A percentile compares a stretch with the other conserved stretches of the same genome.
phyloP scores from a whole-genome alignment of 2,797 vertebrate species.

The Lutjanus argentimaculatus region DNA sequence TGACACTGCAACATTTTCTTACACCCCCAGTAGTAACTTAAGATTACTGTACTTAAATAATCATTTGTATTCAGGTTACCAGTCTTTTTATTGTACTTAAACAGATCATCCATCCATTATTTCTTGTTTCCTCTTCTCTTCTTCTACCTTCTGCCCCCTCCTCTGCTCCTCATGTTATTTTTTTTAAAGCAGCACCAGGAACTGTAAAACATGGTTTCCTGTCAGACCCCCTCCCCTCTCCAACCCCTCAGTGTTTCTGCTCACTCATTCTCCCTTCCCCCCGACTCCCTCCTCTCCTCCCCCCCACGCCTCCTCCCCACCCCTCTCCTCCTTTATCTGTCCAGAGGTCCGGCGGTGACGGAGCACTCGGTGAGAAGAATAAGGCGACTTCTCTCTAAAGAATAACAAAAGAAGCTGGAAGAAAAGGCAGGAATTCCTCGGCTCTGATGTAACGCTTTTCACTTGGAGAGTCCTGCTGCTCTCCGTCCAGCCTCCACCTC shows the following conservation, averaged over 20 bases:
- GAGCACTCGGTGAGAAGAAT: slow-evolving; percentile 64
- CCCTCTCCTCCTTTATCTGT: slow-evolving; percentile 50
- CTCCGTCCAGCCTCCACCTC: slow-evolving; percentile 56
- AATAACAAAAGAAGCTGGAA: slow-evolving; percentile 85
- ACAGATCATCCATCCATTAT: neutral
- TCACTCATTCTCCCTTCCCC: neutral
- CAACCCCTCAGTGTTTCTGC: slow-evolving; percentile 13
- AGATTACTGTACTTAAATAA: neutral
- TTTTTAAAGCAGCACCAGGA: slow-evolving; percentile 11
- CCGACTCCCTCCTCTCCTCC: neutral
- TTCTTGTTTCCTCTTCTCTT: slow-evolving; percentile 10
- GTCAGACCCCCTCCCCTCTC: slow-evolving; percentile 20
- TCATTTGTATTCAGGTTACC: neutral
- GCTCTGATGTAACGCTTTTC: slow-evolving; percentile 83
- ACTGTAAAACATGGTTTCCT: slow-evolving; percentile 56
- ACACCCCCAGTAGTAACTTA: too few species aligned
- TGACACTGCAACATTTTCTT: too few species aligned
- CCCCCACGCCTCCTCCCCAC: too few species aligned
- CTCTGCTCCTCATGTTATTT: slow-evolving; percentile 9
- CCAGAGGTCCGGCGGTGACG: slow-evolving; percentile 59
- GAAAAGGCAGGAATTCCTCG: slow-evolving; percentile 85
- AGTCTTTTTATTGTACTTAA: too few species aligned
- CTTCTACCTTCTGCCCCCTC: neutral
- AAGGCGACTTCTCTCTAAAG: slow-evolving; percentile 75
- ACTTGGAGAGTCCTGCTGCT: slow-evolving; percentile 64